phyloP scores from a whole-genome alignment of 2,888 invertebrate species.

The Hirtodrosophila histrioides region DNA sequence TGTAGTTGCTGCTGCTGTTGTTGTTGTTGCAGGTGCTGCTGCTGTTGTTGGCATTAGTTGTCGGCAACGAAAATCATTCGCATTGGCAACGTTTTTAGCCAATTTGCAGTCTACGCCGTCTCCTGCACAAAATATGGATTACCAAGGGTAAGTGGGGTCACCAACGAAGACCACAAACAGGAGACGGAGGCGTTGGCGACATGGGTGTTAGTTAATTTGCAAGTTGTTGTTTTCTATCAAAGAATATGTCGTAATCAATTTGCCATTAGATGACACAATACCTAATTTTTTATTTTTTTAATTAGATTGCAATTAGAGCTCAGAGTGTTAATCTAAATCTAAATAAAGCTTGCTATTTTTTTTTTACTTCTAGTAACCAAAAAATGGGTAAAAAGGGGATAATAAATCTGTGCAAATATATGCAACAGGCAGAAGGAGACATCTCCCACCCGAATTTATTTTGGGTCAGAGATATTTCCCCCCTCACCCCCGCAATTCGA shows the following conservation, averaged over 20 bases:
- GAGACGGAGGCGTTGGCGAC: conserved; percentile 25
- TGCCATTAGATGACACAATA: conserved; percentile 6
- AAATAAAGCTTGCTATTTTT: no score
- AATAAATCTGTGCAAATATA: no score
- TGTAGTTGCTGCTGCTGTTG: conserved; percentile 5
- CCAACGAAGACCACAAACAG: conserved; percentile 8
- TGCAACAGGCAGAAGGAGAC: no score
- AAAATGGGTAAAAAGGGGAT: no score
- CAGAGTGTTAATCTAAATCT: no score
- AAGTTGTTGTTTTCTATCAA: conserved; percentile 17
- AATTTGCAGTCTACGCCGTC: conserved; percentile 35
- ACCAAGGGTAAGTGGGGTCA: conserved; percentile 1
- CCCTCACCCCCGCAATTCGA: no score
- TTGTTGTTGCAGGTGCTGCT: neutral
- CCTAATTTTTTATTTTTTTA: no score
- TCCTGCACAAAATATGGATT: conserved; percentile 4
- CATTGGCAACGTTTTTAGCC: conserved; percentile 43
- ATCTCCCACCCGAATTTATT: no score
- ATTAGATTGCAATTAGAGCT: no score
- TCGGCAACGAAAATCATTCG: conserved; percentile 36
- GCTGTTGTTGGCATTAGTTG: conserved; percentile 20
- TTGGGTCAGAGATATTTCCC: no score
- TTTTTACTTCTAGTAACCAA: no score
- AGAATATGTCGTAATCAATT: conserved; percentile 3
- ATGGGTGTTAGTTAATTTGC: conserved; percentile 38